Base-by-base conservation (phyloP, 2,113 vertebrate genomes). In the Pitta sordida region DNA sequence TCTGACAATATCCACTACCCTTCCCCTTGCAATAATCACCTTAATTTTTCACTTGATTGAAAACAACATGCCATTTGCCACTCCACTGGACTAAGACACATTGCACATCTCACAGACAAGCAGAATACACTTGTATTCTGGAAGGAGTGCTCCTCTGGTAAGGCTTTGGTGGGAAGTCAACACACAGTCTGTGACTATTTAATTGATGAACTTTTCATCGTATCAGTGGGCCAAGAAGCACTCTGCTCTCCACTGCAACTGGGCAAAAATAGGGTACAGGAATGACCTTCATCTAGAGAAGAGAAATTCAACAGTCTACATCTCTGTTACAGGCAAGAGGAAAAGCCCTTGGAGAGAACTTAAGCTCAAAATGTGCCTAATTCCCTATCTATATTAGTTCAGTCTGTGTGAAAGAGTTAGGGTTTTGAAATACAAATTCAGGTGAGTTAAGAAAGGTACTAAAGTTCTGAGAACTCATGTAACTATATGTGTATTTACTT, bases 141-240 rank as follows among this genome's bases (percentile, higher is more conserved):
- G 59, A 86, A 86, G 27, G 39, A 69, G 19, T 7, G 23, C 6
- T 73, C 5, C 27, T 48, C 41, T 13, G 13, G 23, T 10, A 0
- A 1, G 41, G 24, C 13, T 80, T 86, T 7, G 3, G 30, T 23
- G 10, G 7, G 20, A 9, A 46, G 37, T 86, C 8, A 6, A 27
- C 0, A 5, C 8, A 43, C 26, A 23, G 7, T 24, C 77, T 46
- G 16, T 5, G 14, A 11, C 32, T 85, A 30, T 43, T 71, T 64
- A 1, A 3, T 26, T 81, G 77, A 56, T 63, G n/a, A 91, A 26
- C 34, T 74, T 7, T 29, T 29, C 36, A 65, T 26, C 15, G 15
- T 0, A 0, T 49, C 46, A 67, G 34, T 15, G 32, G 69, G 7
- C 34, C 29, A 69, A 65, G 11, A 32, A 73, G 49, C 13, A 18